Evolutionary conservation across 1,140 invertebrate genomes (phyloP), one percentile per base, ranked within the genome.

Genomic region (Sitodiplosis mosellana): DNA sequence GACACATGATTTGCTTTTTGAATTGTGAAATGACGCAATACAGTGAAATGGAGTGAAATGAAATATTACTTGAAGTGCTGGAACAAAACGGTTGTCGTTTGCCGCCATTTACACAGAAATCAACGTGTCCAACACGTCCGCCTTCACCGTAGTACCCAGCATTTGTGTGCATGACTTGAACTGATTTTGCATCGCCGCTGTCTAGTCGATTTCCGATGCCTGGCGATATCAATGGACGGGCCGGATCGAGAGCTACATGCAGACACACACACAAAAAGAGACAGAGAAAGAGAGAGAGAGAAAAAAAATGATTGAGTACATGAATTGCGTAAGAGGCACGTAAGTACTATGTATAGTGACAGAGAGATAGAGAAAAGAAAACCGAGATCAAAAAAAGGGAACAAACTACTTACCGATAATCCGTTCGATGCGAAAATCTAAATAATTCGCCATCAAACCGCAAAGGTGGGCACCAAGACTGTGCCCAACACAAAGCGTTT

Each of bases 81-180:
- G 73, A 71, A 56, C 81, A 84, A 56, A 73, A 83, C 0, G 81
- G 80, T 56, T 83, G 80, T 41, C 73, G 67, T 53, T 76, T 69
- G 7, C 80, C 81, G 0, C 81, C 81, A 55, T 83, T 83, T 6
- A 83, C 71, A 53, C 81, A 84, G 56, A 84, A 77, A 60, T 84
- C 81, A 0, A 80, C 76, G 55, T 81, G 78, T 1, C 81, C 80
- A 8, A 78, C 67, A 7, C 74, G 65, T 3, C 77, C 75, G 0
- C 69, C 69, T 55, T 82, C 79, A 0, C 81, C 81, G 54, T 83
- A 84, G 36, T 76, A 73, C 0, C 80, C 80, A 0, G 81, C 79
- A 55, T 82, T 83, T 0, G 81, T 83, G 56, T 83, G 81, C 1
- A 83, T 69, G 11, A 82, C 75, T 56, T 83, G 74, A 5, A 84